A percentile compares a stretch with the other conserved stretches of the same genome.
Evolutionary conservation across 2,113 vertebrate species (phyloP).

Genomic region (Mormyrus iriodes): DNA sequence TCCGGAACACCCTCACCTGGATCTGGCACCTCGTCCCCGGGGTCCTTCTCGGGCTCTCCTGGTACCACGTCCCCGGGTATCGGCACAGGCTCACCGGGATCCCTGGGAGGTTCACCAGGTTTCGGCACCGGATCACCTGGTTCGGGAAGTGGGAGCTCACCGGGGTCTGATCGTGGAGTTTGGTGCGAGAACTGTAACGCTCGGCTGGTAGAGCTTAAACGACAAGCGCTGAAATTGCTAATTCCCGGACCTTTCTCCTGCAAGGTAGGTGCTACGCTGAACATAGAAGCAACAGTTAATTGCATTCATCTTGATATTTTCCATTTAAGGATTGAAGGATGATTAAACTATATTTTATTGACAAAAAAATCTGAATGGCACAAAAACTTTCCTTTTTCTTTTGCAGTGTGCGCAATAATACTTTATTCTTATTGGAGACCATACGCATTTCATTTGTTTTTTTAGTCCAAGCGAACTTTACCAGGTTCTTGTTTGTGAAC

Average conservation of each 20-base stretch:
- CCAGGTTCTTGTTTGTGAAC: not conserved
- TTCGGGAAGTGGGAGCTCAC: constrained; percentile 88
- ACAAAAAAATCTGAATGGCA: not conserved
- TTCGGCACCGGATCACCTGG: constrained; percentile 82
- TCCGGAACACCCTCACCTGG: constrained; percentile 87
- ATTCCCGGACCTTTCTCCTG: constrained; percentile 81
- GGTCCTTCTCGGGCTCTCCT: constrained; percentile 83
- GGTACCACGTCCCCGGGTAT: constrained; percentile 86
- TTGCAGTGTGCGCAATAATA: not conserved
- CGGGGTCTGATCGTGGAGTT: constrained; percentile 83
- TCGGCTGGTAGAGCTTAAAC: constrained; percentile 87
- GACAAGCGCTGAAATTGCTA: constrained; percentile 85
- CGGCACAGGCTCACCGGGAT: constrained; percentile 84
- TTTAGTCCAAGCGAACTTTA: not conserved
- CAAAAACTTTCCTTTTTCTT: not conserved
- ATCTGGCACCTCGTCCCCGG: constrained; percentile 88
- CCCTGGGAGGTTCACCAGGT: constrained; percentile 85
- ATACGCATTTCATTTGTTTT: not conserved
- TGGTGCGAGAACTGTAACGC: constrained; percentile 95
- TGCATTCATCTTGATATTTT: not conserved
- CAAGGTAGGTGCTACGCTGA: constrained; percentile 69
- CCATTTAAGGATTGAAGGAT: not conserved
- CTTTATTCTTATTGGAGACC: not conserved
- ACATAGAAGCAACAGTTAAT: not conserved
- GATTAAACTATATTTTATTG: not conserved